A percentile compares a stretch with the other conserved stretches of the same genome.
phyloP scores from a whole-genome alignment of 2,797 vertebrate genomes.

The Myripristis murdjan region DNA sequence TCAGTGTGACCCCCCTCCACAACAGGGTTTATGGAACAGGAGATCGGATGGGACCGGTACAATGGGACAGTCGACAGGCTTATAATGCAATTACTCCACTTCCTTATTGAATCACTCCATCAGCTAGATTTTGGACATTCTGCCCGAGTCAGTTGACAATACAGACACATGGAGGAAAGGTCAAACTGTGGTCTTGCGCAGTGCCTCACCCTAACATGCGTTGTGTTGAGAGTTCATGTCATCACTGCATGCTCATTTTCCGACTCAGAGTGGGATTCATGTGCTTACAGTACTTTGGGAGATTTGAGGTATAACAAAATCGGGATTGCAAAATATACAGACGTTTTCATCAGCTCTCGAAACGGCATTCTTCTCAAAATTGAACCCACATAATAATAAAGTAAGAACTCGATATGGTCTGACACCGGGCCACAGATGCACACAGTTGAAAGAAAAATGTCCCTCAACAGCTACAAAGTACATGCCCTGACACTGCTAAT shows the following conservation, averaged over 20 bases:
- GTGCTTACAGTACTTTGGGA: neutral
- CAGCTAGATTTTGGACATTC: slow-evolving; percentile 58
- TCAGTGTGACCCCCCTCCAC: slow-evolving; percentile 27
- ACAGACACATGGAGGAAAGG: slow-evolving; percentile 47
- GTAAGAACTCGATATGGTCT: slow-evolving; percentile 24
- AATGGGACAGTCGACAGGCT: slow-evolving; percentile 66
- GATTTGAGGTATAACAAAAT: neutral
- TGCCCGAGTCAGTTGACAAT: slow-evolving; percentile 47
- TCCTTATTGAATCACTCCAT: slow-evolving; percentile 81
- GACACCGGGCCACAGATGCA: neutral
- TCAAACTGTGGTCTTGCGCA: slow-evolving; percentile 56
- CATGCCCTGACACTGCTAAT: slow-evolving; percentile 18
- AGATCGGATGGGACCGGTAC: slow-evolving; percentile 70
- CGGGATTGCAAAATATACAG: neutral
- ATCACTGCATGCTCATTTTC: neutral
- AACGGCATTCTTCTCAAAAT: slow-evolving; percentile 11
- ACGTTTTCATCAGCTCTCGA: slow-evolving; percentile 17
- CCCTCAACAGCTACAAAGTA: slow-evolving; percentile 25
- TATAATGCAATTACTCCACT: slow-evolving; percentile 79
- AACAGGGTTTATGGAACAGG: slow-evolving; percentile 60
- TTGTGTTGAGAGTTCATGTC: neutral
- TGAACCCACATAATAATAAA: slow-evolving; percentile 11
- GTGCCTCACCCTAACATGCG: slow-evolving; percentile 38
- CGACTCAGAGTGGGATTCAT: neutral
- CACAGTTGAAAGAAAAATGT: neutral